A percentile compares a stretch with the other conserved stretches of the same genome.
Conservation (phyloP, 2,797 vertebrate genomes). For the Danionella dracula region DNA sequence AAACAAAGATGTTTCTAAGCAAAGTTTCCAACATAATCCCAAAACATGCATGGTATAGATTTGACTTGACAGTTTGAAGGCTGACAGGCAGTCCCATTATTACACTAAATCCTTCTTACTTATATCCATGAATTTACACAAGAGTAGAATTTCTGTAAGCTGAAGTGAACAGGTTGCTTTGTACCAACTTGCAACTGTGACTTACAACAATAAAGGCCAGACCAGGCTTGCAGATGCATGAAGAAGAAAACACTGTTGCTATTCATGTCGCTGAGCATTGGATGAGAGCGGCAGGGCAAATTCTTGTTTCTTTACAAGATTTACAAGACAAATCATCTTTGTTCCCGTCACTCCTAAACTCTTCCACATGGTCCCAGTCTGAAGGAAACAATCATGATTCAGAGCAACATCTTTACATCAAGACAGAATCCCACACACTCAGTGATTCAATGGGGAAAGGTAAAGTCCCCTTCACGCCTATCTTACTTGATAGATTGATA, state of each 20-base stretch:
- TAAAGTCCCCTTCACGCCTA: slow-evolving; percentile 62
- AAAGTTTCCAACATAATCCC: not conserved
- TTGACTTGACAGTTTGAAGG: not conserved
- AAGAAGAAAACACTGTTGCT: slow-evolving; percentile 28
- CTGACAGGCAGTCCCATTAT: not conserved
- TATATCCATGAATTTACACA: slow-evolving; percentile 13
- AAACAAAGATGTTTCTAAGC: slow-evolving; percentile 11
- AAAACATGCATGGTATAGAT: not conserved
- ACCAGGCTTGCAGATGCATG: slow-evolving; percentile 23
- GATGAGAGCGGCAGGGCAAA: slow-evolving; percentile 17
- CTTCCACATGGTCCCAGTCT: slow-evolving; percentile 55
- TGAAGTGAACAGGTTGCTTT: slow-evolving; percentile 6
- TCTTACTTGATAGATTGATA: slow-evolving; percentile 44
- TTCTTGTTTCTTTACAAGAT: slow-evolving; percentile 30
- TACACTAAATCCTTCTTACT: not conserved
- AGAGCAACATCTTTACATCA: slow-evolving; percentile 47
- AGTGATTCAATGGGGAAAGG: slow-evolving; percentile 27
- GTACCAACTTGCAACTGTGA: slow-evolving; percentile 24
- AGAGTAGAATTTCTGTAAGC: not conserved
- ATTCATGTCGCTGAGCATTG: slow-evolving; percentile 17
- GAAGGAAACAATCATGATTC: slow-evolving; percentile 53
- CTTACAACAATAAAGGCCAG: slow-evolving; percentile 12
- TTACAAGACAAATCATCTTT: slow-evolving; percentile 40
- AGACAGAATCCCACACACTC: slow-evolving; percentile 45
- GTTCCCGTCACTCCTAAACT: slow-evolving; percentile 48